Evolutionary conservation across 2,888 invertebrate genomes (phyloP).

Genomic region (Cheilosia impressa): DNA sequence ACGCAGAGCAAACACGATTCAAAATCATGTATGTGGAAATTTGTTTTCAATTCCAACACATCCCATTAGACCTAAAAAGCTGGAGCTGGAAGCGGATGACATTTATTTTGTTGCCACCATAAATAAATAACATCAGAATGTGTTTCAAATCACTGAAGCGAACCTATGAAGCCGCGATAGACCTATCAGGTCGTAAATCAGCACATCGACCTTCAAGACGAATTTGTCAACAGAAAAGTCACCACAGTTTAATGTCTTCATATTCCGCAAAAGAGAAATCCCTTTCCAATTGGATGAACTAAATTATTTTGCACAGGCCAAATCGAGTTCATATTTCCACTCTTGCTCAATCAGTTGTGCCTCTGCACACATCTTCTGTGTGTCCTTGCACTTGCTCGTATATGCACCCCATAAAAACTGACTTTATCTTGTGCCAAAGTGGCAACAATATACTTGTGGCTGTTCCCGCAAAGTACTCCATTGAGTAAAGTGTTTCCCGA

Average conservation of each 20-base stretch:
- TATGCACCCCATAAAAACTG: constrained; percentile 62
- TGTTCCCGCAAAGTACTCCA: constrained; percentile 15
- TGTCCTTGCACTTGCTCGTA: constrained; percentile 37
- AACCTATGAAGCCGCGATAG: too few species aligned
- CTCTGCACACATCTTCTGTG: neutral
- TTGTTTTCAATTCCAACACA: too few species aligned
- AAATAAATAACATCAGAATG: too few species aligned
- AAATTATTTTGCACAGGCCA: constrained; percentile 18
- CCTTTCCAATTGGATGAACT: constrained; percentile 54
- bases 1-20: too few species aligned
- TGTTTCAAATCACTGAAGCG: too few species aligned
- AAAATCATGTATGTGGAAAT: too few species aligned
- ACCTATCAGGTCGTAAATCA: too few species aligned
- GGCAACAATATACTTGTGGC: constrained; percentile 43
- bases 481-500: constrained; percentile 58
- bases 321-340: constrained; percentile 60
- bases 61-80: too few species aligned
- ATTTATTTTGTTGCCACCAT: too few species aligned
- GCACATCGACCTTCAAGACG: too few species aligned
- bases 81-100: too few species aligned
- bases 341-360: neutral
- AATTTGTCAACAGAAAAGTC: constrained; percentile 13
- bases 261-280: neutral
- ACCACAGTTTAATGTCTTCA: constrained; percentile 34
- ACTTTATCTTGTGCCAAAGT: constrained; percentile 65